Conservation (phyloP, 2,888 invertebrate species). For the Sphaerophoria rueppellii region DNA sequence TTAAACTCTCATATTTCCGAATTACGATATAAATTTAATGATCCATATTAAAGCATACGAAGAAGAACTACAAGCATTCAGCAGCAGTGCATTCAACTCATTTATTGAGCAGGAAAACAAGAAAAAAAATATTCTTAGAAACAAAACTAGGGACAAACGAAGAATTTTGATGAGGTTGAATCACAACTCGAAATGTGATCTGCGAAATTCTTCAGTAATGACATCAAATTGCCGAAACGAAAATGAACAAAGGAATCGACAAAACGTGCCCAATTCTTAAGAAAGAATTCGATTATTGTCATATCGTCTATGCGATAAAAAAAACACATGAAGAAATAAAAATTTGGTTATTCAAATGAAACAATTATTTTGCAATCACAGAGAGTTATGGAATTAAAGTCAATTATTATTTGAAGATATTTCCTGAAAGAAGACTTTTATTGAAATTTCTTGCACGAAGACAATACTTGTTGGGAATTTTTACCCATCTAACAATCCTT, state of each 20-base stretch:
- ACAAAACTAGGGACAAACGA: background rate
- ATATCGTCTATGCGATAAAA: background rate
- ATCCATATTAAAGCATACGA: too few species aligned
- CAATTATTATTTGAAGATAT: too few species aligned
- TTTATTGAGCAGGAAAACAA: background rate
- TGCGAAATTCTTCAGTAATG: background rate
- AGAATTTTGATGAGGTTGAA: background rate
- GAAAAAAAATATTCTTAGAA: background rate
- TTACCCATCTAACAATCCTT: too few species aligned
- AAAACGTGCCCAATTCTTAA: background rate
- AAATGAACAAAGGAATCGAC: background rate
- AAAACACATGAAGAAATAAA: background rate
- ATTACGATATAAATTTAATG: too few species aligned
- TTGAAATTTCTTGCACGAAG: background rate
- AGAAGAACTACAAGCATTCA: too few species aligned
- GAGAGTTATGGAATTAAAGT: background rate
- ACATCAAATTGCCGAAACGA: background rate
- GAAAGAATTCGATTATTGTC: slow-evolving; percentile 1
- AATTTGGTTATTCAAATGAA: slow-evolving; percentile 1
- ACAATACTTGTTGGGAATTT: too few species aligned
- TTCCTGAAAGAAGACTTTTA: background rate
- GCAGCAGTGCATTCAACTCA: too few species aligned
- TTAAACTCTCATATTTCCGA: too few species aligned
- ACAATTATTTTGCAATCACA: background rate
- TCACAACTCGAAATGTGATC: background rate